phyloP scores from a whole-genome alignment of 2,888 invertebrate genomes.

The Didymodactylos carnosus region DNA sequence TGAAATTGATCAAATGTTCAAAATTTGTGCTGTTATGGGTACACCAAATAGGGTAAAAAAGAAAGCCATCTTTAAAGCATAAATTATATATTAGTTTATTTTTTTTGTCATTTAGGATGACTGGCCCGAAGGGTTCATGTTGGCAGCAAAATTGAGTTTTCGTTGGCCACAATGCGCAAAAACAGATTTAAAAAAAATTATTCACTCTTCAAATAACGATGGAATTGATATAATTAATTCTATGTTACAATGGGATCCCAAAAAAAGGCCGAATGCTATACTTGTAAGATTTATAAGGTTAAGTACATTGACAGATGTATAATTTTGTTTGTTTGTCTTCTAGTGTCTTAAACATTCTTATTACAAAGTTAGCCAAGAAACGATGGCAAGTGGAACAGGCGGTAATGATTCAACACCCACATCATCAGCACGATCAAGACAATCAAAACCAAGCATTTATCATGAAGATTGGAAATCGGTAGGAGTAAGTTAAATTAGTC shows the following conservation, averaged over 20 bases:
- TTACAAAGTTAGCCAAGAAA: constrained; percentile 3
- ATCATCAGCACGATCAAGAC: not conserved
- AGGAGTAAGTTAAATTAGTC: not conserved
- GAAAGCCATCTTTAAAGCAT: no score
- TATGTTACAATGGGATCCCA: constrained; percentile 73
- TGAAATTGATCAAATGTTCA: constrained; percentile 85
- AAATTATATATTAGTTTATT: no score
- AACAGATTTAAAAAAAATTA: constrained; percentile 56
- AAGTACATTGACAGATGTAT: not conserved
- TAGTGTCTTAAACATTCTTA: constrained; percentile 12
- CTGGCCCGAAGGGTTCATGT: constrained; percentile 81
- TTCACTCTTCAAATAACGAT: constrained; percentile 60
- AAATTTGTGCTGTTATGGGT: constrained; percentile 73
- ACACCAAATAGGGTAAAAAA: constrained; percentile 71
- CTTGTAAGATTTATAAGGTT: constrained; percentile 23
- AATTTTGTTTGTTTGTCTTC: no score
- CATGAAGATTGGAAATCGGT: not conserved
- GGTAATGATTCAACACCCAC: not conserved
- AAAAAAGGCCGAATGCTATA: constrained; percentile 63
- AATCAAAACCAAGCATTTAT: not conserved
- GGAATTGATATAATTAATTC: constrained; percentile 64
- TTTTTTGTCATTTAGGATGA: constrained; percentile 44
- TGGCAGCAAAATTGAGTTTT: constrained; percentile 81
- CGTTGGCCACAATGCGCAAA: constrained; percentile 72
- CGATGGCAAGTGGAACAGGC: not conserved